These are phyloP conservation scores for Ciona savignyi DNA, from an alignment of 23 tunicate genomes.

Conservation along the genomic window DNA sequence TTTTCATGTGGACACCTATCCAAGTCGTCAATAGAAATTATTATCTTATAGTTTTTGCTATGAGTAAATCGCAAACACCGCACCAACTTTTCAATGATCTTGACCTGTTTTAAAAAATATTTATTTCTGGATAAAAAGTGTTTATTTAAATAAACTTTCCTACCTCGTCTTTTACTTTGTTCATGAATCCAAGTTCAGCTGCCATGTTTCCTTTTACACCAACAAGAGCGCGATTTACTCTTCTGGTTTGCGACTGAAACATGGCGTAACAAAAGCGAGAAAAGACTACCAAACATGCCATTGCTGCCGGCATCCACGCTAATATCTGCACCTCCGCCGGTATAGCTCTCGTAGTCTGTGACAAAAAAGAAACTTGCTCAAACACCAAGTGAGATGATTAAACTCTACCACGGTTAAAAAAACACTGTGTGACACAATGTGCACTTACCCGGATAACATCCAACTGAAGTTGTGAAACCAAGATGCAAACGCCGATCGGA, in stretches of 20 bases:
- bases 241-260: conserved; percentile 60
- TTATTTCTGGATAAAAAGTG: neutral
- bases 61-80: conserved; percentile 39
- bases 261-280: conserved; percentile 49
- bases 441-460: conserved; percentile 62
- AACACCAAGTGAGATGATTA: too few species aligned
- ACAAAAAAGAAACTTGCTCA: neutral
- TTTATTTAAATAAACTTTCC: neutral
- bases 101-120: conserved; percentile 9
- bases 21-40: conserved; percentile 57
- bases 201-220: conserved; percentile 68
- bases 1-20: conserved; percentile 50
- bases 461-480: conserved; percentile 39
- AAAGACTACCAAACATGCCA: conserved; percentile 15
- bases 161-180: conserved; percentile 86
- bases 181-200: conserved; percentile 78
- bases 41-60: conserved; percentile 44
- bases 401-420: too few species aligned
- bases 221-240: conserved; percentile 47
- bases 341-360: conserved; percentile 27
- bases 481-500: conserved; percentile 47
- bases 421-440: too few species aligned
- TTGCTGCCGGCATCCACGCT: conserved; percentile 58
- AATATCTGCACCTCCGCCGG: conserved; percentile 37
- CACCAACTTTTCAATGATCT: conserved; percentile 34